Percentiles rank a stretch among this genome's conserved stretches.
These are phyloP conservation scores for Pogonomyrmex barbatus DNA, from an alignment of 1,140 invertebrate genomes.

Conservation along the genomic window DNA sequence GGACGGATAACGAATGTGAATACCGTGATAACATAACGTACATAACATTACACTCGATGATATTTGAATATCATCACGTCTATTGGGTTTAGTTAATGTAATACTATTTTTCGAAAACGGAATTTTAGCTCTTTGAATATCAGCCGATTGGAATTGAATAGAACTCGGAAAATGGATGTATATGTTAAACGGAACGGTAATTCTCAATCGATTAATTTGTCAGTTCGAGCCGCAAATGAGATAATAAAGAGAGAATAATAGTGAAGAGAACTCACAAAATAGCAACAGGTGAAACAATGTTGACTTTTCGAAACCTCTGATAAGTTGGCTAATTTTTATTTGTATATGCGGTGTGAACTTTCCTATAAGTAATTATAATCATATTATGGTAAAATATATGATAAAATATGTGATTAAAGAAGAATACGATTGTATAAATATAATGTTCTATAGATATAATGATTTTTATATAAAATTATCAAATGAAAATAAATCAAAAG, in stretches of 20 bases:
- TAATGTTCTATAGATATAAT: neutral
- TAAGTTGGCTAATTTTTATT: neutral
- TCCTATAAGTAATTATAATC: neutral
- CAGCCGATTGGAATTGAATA: neutral
- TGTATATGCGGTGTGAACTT: neutral
- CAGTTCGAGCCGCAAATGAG: neutral
- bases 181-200: neutral
- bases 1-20: constrained; percentile 18
- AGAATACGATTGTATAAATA: neutral
- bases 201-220: constrained; percentile 6
- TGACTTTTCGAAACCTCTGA: neutral
- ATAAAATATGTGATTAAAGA: neutral
- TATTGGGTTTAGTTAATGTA: too few species aligned
- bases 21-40: neutral
- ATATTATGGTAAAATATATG: neutral
- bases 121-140: neutral
- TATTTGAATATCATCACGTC: neutral
- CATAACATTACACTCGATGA: neutral
- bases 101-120: neutral
- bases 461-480: neutral
- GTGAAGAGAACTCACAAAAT: too few species aligned
- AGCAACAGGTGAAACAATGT: neutral
- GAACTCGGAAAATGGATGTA: neutral
- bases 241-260: neutral
- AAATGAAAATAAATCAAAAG: neutral